Evolutionary conservation across 23 tunicate genomes (phyloP).

Genomic region (Oikopleura dioica): DNA sequence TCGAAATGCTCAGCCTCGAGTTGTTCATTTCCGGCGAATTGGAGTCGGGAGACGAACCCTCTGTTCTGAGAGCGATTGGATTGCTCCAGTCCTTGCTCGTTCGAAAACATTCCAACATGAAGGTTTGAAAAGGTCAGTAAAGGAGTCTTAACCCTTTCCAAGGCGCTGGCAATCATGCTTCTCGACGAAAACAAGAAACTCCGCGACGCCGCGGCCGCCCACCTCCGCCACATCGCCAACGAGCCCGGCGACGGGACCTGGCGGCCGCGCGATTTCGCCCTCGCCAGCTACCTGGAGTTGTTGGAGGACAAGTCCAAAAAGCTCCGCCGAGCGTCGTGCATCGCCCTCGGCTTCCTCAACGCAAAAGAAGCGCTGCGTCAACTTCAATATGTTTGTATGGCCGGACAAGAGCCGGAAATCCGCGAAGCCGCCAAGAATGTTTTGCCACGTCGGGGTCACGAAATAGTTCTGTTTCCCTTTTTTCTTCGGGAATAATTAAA

Average conservation of each 20-base stretch:
- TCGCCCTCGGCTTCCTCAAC: slow-evolving; percentile 46
- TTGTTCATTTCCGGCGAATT: not conserved
- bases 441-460: no score
- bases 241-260: slow-evolving; percentile 15
- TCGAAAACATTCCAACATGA: not conserved
- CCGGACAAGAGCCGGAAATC: slow-evolving; percentile 36
- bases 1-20: not conserved
- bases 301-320: slow-evolving; percentile 30
- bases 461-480: no score
- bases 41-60: not conserved
- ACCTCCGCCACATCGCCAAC: slow-evolving; percentile 30
- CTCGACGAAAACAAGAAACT: slow-evolving; percentile 24
- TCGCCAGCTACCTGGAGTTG: slow-evolving; percentile 31
- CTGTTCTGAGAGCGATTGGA: not conserved
- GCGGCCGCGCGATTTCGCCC: slow-evolving; percentile 15
- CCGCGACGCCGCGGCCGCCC: slow-evolving; percentile 68
- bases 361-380: slow-evolving; percentile 49
- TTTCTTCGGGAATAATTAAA: no score
- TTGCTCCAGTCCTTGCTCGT: not conserved
- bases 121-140: not conserved
- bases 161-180: slow-evolving; percentile 39
- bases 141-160: not conserved
- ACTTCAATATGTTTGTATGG: slow-evolving; percentile 30
- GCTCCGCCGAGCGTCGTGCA: slow-evolving; percentile 53
- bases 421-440: slow-evolving; percentile 77